Evolutionary conservation across 1,140 invertebrate species (phyloP).

Genomic region (Drosophila baimaii): DNA sequence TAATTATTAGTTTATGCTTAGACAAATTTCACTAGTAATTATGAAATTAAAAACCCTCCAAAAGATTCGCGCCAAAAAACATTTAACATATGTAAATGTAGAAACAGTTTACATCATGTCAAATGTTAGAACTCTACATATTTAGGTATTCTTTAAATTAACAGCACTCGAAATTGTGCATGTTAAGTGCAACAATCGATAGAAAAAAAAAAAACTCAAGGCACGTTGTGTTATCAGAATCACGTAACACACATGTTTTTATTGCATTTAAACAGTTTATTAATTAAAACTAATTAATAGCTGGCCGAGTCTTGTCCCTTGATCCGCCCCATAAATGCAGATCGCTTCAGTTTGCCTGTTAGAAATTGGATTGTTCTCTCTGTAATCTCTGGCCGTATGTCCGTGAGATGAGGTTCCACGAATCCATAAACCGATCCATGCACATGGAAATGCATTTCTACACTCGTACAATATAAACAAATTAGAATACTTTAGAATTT

Average conservation of each 20-base stretch:
- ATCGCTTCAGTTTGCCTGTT: slow-evolving; percentile 9
- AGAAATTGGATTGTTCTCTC: slow-evolving; percentile 86
- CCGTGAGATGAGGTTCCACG: slow-evolving; percentile 95
- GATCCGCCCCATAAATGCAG: slow-evolving; percentile 32
- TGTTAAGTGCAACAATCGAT: neutral
- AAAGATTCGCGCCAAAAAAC: slow-evolving; percentile 3
- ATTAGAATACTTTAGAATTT: neutral
- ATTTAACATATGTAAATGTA: neutral
- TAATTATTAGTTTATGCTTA: neutral
- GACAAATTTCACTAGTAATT: too few relatives aligned
- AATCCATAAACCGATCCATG: slow-evolving; percentile 99
- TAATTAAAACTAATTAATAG: slow-evolving; percentile 53
- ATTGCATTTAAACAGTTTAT: slow-evolving; percentile 45
- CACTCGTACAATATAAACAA: slow-evolving; percentile 25
- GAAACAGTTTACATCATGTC: neutral
- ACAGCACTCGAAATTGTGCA: slow-evolving; percentile 8
- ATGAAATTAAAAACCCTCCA: neutral
- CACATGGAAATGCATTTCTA: slow-evolving; percentile 99
- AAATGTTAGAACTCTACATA: neutral
- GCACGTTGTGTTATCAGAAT: slow-evolving; percentile 44
- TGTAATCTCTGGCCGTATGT: slow-evolving; percentile 93
- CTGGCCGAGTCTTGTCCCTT: slow-evolving; percentile 21
- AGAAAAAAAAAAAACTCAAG: neutral
- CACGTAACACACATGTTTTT: slow-evolving; percentile 56
- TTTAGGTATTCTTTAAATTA: slow-evolving; percentile 6